These are phyloP conservation scores for Pteronotus mesoamericanus DNA, from an alignment of 2,797 vertebrate species.

Conservation along the genomic window DNA sequence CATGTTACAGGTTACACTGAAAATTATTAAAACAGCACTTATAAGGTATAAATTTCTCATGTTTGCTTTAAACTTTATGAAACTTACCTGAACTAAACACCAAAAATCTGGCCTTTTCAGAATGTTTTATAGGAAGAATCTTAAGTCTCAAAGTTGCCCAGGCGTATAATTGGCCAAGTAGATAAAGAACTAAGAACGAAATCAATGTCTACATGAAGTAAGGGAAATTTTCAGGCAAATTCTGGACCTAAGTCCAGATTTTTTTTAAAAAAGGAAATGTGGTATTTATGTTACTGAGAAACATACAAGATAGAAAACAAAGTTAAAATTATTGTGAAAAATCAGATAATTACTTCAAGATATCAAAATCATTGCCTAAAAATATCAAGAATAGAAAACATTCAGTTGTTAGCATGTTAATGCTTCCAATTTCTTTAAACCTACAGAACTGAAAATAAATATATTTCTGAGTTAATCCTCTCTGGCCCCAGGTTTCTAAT, in stretches of 20 bases:
- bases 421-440: not conserved
- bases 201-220: not conserved
- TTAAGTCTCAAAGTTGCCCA: not conserved
- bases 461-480: not conserved
- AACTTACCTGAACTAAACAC: not conserved
- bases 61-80: constrained; percentile 10
- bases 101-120: not conserved
- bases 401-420: not conserved
- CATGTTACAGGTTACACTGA: not conserved
- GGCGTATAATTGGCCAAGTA: not conserved
- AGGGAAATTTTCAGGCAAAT: not conserved
- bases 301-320: not conserved
- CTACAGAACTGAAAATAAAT: not conserved
- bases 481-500: not conserved
- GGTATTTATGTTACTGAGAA: not conserved
- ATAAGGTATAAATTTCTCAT: not conserved
- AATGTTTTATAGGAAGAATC: not conserved
- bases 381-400: not conserved
- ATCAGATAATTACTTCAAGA: not conserved
- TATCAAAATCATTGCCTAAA: constrained; percentile 12
- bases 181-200: not conserved
- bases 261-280: not conserved
- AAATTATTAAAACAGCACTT: not conserved
- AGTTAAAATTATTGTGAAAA: not conserved
- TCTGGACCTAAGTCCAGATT: not conserved